phyloP scores from a whole-genome alignment of 2,797 vertebrate genomes.

The Alcedo quadribrachys region DNA sequence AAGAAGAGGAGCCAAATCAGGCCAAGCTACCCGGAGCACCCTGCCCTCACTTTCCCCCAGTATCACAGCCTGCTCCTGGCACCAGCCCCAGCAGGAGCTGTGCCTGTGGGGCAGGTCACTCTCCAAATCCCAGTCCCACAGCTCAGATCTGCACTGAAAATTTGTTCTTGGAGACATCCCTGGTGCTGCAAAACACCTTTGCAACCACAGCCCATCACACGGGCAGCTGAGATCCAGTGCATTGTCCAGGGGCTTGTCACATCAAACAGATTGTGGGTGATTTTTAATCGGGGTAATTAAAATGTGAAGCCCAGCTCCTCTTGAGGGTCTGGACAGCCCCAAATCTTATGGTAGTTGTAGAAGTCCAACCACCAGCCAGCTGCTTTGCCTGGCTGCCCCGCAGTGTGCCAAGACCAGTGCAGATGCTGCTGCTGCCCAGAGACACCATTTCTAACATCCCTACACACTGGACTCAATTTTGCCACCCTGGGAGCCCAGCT shows the following conservation, averaged over 20 bases:
- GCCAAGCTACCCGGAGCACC: fast-evolving
- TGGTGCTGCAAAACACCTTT: background rate
- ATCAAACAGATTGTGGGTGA: background rate
- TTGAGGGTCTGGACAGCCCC: fast-evolving
- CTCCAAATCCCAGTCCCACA: fast-evolving
- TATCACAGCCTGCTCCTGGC: background rate
- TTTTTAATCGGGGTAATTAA: background rate
- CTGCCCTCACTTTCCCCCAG: fast-evolving
- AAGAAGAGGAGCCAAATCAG: conserved; percentile 4
- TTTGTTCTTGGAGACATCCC: background rate
- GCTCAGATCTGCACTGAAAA: background rate
- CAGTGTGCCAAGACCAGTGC: fast-evolving
- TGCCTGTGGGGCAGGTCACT: background rate
- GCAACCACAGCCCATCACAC: fast-evolving
- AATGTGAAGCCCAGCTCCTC: background rate
- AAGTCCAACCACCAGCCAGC: background rate
- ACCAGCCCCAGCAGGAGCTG: fast-evolving
- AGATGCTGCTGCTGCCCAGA: fast-evolving
- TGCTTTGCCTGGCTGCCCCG: background rate
- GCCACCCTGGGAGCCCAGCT: fast-evolving
- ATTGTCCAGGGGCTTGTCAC: background rate
- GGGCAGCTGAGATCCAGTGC: background rate
- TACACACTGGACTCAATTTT: fast-evolving
- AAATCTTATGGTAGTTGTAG: fast-evolving
- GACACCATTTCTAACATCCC: fast-evolving